Conservation (phyloP, 23 tunicate species). For the Styela plicata region DNA sequence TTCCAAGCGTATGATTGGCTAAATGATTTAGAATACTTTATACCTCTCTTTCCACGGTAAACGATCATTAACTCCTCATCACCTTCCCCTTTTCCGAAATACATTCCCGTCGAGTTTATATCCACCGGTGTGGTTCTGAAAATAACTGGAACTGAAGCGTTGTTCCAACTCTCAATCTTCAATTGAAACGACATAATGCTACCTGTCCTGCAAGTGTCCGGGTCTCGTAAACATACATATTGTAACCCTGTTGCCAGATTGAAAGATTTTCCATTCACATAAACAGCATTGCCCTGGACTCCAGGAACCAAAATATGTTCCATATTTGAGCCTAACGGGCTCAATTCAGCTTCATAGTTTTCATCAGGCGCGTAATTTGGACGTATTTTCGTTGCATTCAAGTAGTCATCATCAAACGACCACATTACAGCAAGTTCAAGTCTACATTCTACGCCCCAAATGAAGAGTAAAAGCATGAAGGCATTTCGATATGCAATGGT, state of each 20-base stretch:
- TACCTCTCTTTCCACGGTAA: not conserved
- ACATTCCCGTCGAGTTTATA: not conserved
- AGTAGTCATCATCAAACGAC: constrained; percentile 11
- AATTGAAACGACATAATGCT: not conserved
- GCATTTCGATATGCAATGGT: too few relatives aligned
- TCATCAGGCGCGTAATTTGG: not conserved
- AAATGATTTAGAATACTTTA: not conserved
- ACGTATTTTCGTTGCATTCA: not conserved
- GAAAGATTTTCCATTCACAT: constrained; percentile 3
- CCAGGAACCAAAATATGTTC: not conserved
- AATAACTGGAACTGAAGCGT: constrained; percentile 7
- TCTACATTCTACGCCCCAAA: too few relatives aligned
- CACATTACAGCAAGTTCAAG: too few relatives aligned
- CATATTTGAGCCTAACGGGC: not conserved
- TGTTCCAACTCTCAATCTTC: constrained; percentile 16
- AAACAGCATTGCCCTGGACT: not conserved
- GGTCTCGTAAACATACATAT: not conserved
- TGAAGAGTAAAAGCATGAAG: too few relatives aligned
- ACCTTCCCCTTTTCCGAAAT: not conserved
- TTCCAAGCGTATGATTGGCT: not conserved
- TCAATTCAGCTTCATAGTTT: not conserved
- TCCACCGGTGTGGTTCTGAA: not conserved
- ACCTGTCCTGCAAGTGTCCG: constrained; percentile 1
- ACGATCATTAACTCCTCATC: not conserved
- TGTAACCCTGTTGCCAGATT: not conserved